Evolutionary conservation across 1,140 invertebrate species (phyloP), one percentile per base, ranked within the genome.

Genomic region (Pseudobourletiella spinata): DNA sequence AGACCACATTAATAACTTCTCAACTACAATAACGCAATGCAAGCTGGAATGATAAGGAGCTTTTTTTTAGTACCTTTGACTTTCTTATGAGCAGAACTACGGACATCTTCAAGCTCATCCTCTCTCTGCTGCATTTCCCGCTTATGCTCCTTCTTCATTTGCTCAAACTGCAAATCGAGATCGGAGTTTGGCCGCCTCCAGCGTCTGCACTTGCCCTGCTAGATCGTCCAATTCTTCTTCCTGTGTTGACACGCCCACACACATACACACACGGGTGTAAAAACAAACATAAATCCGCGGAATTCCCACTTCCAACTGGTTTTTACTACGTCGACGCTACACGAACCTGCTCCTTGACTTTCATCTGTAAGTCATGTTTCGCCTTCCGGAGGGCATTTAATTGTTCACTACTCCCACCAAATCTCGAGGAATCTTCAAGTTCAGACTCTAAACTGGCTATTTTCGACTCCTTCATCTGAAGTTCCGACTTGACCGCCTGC

Each of bases 191-290:
- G 90, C 87, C 73, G 88, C 88, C 73, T 93, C 89, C 63, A 94
- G 75, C 56, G 91, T 76, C 58, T 78, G 74, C 70, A 88, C 84
- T 74, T 91, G 91, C 29, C 89, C 92, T 0, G 92, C 91, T 65
- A 95, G 79, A 71, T 96, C 92, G 73, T 97, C 93, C 25, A 96
- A 76, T 73, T 96, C 93, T 75, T 96, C 93, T 71, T 96, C 92
- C 78, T 76, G 62, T 32, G 48, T 46, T n/a, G n/a, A n/a, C n/a
- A n/a, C n/a, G n/a, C n/a, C n/a, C n/a, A n/a, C n/a, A n/a, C n/a
- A n/a, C n/a, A 57, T 57, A 14, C 57, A 2, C 20, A 8, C 16
- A 20, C n/a, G n/a, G n/a, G n/a, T n/a, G n/a, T n/a, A n/a, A n/a
- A n/a, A n/a, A n/a, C n/a, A n/a, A n/a, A n/a, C n/a, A n/a, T n/a